Evolutionary conservation across 1,140 invertebrate species (phyloP), one percentile per base, ranked within the genome.

Genomic region (Sipha flava): DNA sequence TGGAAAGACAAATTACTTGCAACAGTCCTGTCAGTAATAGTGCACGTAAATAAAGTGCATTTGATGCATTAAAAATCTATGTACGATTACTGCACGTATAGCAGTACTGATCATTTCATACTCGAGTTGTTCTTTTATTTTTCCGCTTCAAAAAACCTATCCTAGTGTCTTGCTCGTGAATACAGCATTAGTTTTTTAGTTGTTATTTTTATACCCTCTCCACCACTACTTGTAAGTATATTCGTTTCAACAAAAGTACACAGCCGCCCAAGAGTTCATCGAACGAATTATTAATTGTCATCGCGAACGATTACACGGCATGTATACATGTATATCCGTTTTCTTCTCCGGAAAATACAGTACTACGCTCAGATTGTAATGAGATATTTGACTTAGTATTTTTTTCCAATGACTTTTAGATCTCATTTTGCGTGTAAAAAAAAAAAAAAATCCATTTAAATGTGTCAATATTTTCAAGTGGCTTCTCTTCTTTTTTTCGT

Each of bases 91-190:
- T 23, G 62, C 23, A 37, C 34, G n/a, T n/a, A n/a, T n/a, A n/a
- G n/a, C n/a, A n/a, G n/a, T n/a, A n/a, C n/a, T n/a, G 34, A 52
- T 75, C 47, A 34, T 75, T 75, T 75, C 54, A 75, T 75, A 75
- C 72, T 75, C 3, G 52, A 57, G 21, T 77, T 43, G 49, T 77
- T 77, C 49, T 57, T 77, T 77, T 59, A 59, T 77, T 77, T 77
- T 77, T 77, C 52, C 73, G 73, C 52, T 77, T 43, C 52, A 26
- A 59, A 59, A 77, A 77, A 43, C 29, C n/a, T 29, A 29, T 59
- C 73, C 29, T 52, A 9, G 3, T 1, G 54, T 21, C 18, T 37
- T 18, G 37, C 34, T 64, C 31, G 34, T 21, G 34, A 37, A 40
- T 29, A 14, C 14, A 9, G n/a, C 23, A 66, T 66, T 66, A 7